phyloP scores from a whole-genome alignment of 2,888 invertebrate genomes.

The Nudaria mundana region DNA sequence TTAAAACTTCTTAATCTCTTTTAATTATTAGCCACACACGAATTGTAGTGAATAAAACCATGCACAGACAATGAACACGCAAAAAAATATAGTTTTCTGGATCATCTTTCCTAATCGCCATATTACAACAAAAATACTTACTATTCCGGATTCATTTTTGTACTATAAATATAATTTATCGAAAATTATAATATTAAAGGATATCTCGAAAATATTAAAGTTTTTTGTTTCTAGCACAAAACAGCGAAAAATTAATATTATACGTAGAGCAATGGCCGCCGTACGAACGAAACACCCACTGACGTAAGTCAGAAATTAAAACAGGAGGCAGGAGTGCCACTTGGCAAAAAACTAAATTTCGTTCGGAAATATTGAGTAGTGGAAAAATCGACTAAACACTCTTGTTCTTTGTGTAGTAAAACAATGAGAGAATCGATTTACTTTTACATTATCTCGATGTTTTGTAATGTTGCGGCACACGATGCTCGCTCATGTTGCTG shows the following conservation, averaged over 20 bases:
- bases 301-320: constrained; percentile 74
- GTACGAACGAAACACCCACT: constrained; percentile 77
- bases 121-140: constrained; percentile 81
- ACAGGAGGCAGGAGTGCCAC: constrained; percentile 79
- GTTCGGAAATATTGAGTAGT: constrained; percentile 43
- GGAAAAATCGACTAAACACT: constrained; percentile 20
- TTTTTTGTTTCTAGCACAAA: constrained; percentile 73
- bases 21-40: constrained; percentile 3
- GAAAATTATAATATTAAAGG: constrained; percentile 55
- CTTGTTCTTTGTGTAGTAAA: no score
- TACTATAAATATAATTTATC: constrained; percentile 64
- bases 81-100: constrained; percentile 57
- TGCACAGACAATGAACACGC: constrained; percentile 61
- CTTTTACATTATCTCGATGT: no score
- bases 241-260: constrained; percentile 69
- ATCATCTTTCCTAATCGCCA: constrained; percentile 62
- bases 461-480: no score
- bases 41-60: constrained; percentile 22
- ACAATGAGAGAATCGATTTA: no score
- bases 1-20: constrained; percentile 10
- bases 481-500: no score
- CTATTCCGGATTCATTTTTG: constrained; percentile 91
- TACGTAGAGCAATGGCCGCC: constrained; percentile 80
- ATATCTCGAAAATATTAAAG: constrained; percentile 54
- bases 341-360: constrained; percentile 71